Evolutionary conservation across 2,113 vertebrate genomes (phyloP).

Genomic region (Dolichallabes microphthalmus): DNA sequence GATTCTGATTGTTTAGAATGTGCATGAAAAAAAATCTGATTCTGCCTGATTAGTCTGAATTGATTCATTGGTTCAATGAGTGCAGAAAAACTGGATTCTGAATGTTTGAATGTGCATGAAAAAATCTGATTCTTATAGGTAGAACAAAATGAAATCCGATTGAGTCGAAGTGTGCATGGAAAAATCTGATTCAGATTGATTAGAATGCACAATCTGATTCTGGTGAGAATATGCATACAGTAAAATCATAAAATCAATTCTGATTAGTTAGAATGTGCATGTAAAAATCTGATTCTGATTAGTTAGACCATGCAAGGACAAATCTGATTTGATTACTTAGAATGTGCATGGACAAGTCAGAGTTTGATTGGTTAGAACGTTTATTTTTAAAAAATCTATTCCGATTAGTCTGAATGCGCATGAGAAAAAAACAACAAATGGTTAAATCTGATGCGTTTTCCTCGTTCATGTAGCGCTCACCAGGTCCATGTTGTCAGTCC

Average conservation of each 20-base stretch:
- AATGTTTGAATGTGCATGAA: background rate
- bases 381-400: background rate
- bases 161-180: background rate
- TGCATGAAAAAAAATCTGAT: background rate
- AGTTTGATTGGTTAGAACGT: background rate
- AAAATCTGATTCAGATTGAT: background rate
- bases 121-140: background rate
- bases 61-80: background rate
- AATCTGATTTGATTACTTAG: background rate
- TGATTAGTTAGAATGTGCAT: background rate
- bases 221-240: background rate
- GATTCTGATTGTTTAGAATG: background rate
- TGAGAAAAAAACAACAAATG: too few species aligned
- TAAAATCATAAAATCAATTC: background rate
- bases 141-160: background rate
- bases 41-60: background rate
- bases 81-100: background rate
- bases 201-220: background rate
- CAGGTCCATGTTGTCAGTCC: conserved; percentile 87
- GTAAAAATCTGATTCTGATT: background rate
- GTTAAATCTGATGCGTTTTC: background rate
- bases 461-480: conserved; percentile 67
- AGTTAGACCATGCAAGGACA: background rate
- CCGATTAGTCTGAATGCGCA: background rate
- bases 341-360: background rate